Evolutionary conservation across 1,140 invertebrate species (phyloP), one percentile per base, ranked within the genome.

Genomic region (Halictus rubicundus): DNA sequence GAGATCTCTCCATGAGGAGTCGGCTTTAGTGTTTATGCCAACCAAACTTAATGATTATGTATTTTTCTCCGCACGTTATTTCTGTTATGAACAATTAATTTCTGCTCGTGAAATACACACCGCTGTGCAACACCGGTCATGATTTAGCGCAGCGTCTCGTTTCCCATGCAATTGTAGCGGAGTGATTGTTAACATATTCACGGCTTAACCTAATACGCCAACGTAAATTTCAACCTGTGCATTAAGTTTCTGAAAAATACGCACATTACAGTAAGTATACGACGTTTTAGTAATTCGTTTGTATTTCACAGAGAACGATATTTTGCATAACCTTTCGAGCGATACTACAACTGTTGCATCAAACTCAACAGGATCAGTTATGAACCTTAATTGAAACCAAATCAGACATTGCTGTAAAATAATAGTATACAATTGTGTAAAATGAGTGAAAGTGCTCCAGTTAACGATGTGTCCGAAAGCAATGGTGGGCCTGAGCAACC

Each of bases 401-500:
- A 12, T 23, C 49, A 42, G 10, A 19, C 10, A 68, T 42, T 73
- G 0, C 14, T 66, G 39, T 5, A 39, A 59, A 23, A 42, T 68
- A 59, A 52, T 61, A 19, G 19, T 7, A 6, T 16, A 14, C 46
- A 46, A 68, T 73, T 7, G 10, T 12, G n/a, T 23, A 72, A 72
- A 75, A 90, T 90, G 89, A 90, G 79, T 52, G 89, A 89, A 74
- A 86, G 16, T 46, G 23, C 27, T 32, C 57, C 82, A 37, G 39
- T 68, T 14, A 89, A 83, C 78, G 87, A 88, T 68, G 63, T 81
- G 25, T 54, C 81, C 37, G 86, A 90, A 69, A 88, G 80, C 27
- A 90, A 89, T 10, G 87, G 80, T 65, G 82, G 68, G 27, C 21
- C 80, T n/a, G 87, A 88, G 25, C 86, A 89, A 65, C 39, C 84